Conservation (phyloP, 2,888 invertebrate species). For the Monochamus alternatus region DNA sequence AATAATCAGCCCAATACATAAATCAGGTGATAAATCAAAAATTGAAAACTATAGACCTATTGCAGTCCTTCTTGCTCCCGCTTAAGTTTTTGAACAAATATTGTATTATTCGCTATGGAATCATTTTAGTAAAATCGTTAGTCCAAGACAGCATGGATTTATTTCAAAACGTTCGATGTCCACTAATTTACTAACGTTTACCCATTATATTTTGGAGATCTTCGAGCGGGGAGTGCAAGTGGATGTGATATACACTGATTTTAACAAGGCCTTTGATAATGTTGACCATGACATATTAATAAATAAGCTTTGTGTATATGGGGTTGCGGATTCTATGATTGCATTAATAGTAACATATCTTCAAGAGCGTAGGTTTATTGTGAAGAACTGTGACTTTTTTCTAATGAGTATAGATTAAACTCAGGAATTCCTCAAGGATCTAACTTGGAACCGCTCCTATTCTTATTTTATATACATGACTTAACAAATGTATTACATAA, state of each 20-base stretch:
- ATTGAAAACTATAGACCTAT: constrained; percentile 5
- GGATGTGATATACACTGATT: neutral
- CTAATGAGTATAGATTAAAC: neutral
- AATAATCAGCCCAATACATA: neutral
- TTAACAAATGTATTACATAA: neutral
- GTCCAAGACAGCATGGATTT: constrained; percentile 1
- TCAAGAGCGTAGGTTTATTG: no score
- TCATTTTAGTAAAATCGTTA: neutral
- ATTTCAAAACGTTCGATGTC: neutral
- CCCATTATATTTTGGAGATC: neutral
- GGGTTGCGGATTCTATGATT: no score
- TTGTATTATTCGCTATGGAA: neutral
- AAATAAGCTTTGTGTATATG: no score
- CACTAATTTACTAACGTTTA: neutral
- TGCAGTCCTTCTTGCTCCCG: neutral
- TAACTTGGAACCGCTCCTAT: neutral
- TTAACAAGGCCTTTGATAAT: no score
- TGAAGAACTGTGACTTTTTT: no score
- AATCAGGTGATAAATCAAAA: neutral
- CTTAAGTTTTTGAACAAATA: neutral
- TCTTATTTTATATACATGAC: neutral
- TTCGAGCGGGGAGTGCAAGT: neutral
- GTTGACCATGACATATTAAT: no score
- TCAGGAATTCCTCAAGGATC: neutral
- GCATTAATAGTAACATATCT: no score